phyloP scores from a whole-genome alignment of 2,797 vertebrate genomes.

The Sebastes kiyomatsui region DNA sequence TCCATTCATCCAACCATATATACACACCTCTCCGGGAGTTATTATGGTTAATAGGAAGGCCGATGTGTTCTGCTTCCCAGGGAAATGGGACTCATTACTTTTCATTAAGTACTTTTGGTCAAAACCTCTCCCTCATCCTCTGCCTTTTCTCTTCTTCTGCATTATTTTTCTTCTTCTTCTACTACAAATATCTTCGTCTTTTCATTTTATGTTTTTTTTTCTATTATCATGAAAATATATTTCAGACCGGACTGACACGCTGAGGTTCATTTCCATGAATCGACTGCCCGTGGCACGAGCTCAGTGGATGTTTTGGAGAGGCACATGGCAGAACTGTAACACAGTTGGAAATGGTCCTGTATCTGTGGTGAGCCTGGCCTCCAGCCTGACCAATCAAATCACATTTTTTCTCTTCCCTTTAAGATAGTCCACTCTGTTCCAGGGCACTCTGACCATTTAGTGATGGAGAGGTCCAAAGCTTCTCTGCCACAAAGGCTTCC shows the following conservation, averaged over 20 bases:
- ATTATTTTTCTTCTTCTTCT: not conserved
- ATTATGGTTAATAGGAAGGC: conserved; percentile 43
- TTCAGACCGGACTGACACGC: not conserved
- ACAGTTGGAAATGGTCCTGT: conserved; percentile 26
- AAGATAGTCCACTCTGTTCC: conserved; percentile 19
- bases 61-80: conserved; percentile 34
- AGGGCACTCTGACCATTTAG: conserved; percentile 12
- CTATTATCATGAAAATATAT: conserved; percentile 1
- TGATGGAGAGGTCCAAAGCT: conserved; percentile 18
- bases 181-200: not conserved
- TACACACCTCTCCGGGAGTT: conserved; percentile 7
- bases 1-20: conserved; percentile 25
- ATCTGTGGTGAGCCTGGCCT: conserved; percentile 14
- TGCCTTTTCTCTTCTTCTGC: not conserved
- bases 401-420: conserved; percentile 8
- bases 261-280: conserved; percentile 11
- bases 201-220: not conserved
- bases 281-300: not conserved
- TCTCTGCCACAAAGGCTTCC: not conserved
- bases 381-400: conserved; percentile 48
- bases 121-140: conserved; percentile 22
- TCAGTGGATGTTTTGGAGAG: conserved; percentile 11
- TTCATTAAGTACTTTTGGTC: conserved; percentile 43
- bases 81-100: conserved; percentile 65
- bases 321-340: conserved; percentile 14